Evolutionary conservation across 2,888 invertebrate species (phyloP).

Genomic region (Agrochola macilenta): DNA sequence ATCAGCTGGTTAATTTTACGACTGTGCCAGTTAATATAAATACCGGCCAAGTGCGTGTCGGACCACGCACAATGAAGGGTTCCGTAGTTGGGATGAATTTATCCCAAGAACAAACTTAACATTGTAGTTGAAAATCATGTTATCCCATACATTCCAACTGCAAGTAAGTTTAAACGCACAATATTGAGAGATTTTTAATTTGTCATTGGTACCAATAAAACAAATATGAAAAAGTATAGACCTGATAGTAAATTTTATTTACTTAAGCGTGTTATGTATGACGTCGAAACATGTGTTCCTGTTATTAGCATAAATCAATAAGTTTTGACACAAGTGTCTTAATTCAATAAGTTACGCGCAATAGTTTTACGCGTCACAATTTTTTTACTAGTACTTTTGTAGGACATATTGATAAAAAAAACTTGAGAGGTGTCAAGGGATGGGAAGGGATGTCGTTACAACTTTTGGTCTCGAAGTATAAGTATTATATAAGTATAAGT

Average conservation of each 20-base stretch:
- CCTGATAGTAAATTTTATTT: background rate
- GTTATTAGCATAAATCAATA: slow-evolving; percentile 12
- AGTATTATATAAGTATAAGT: too few species aligned
- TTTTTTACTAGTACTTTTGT: background rate
- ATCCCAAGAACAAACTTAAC: too few species aligned
- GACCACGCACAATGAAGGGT: too few species aligned
- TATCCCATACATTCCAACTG: too few species aligned
- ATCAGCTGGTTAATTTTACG: slow-evolving; percentile 34
- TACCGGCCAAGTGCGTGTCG: too few species aligned
- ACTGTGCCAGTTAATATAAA: background rate
- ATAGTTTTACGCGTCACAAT: background rate
- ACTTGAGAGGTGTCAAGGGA: too few species aligned
- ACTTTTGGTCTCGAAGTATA: too few species aligned
- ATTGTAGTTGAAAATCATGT: too few species aligned
- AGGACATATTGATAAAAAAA: background rate
- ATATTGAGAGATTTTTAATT: too few species aligned
- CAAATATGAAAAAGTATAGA: background rate
- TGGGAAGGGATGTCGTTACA: too few species aligned
- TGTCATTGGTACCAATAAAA: background rate
- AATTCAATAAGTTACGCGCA: background rate
- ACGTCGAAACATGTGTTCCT: slow-evolving; percentile 15
- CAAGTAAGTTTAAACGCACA: too few species aligned
- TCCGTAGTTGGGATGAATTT: too few species aligned
- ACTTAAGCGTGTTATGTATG: background rate
- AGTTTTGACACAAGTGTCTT: slow-evolving; percentile 4